Evolutionary conservation across 2,888 invertebrate species (phyloP).

Genomic region (Rhingia rostrata): DNA sequence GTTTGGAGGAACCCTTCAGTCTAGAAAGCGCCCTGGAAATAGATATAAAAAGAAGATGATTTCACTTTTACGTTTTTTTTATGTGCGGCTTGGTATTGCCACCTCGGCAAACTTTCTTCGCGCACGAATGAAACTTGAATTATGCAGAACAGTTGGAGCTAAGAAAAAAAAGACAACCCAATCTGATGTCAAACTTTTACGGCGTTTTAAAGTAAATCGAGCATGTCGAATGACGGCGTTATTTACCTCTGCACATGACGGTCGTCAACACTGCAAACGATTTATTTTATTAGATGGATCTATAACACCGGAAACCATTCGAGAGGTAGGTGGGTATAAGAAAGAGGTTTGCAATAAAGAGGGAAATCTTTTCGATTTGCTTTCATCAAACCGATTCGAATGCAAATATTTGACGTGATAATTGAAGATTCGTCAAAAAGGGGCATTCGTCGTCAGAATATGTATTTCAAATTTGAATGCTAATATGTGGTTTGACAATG

Average conservation of each 20-base stretch:
- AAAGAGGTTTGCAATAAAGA: too few species aligned
- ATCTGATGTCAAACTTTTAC: constrained; percentile 11
- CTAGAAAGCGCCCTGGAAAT: background rate
- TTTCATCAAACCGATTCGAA: too few species aligned
- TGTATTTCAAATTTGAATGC: too few species aligned
- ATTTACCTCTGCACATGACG: constrained; percentile 22
- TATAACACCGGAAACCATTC: too few species aligned
- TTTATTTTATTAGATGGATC: constrained; percentile 1
- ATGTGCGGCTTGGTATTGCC: background rate
- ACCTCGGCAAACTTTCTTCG: constrained; percentile 2
- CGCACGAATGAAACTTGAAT: constrained; percentile 14
- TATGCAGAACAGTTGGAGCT: constrained; percentile 29
- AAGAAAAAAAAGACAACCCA: constrained; percentile 14
- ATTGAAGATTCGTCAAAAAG: too few species aligned
- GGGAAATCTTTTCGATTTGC: too few species aligned
- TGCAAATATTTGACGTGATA: too few species aligned
- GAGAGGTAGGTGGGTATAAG: too few species aligned
- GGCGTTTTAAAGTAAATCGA: constrained; percentile 20
- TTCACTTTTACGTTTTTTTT: constrained; percentile 20
- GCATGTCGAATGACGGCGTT: constrained; percentile 25
- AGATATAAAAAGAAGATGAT: constrained; percentile 7
- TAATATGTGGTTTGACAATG: too few species aligned
- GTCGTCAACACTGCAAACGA: constrained; percentile 15
- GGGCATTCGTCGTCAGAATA: too few species aligned
- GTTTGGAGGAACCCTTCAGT: background rate